These are phyloP conservation scores for Marcusenius ussheri DNA, from an alignment of 2,113 vertebrate species.

Conservation along the genomic window DNA sequence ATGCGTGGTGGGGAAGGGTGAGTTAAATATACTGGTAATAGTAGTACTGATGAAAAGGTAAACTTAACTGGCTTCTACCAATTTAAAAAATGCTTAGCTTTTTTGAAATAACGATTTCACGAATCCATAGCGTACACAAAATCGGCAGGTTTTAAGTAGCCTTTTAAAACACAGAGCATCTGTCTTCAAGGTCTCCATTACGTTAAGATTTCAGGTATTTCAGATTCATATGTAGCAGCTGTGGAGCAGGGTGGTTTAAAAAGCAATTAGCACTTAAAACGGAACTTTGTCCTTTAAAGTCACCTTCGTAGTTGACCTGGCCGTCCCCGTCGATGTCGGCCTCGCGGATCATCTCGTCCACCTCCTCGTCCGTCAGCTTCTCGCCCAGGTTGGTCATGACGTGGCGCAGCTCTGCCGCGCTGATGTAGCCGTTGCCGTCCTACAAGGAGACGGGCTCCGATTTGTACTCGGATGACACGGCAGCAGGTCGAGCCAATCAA, in stretches of 20 bases:
- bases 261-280: background rate
- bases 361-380: slow-evolving; percentile 83
- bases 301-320: slow-evolving; percentile 88
- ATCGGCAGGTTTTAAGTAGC: background rate
- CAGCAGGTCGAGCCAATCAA: background rate
- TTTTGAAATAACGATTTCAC: background rate
- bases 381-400: slow-evolving; percentile 88
- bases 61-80: background rate
- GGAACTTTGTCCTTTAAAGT: slow-evolving; percentile 14
- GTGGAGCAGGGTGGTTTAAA: background rate
- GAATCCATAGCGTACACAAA: background rate
- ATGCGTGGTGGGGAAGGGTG: background rate
- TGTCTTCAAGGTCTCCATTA: background rate
- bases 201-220: background rate
- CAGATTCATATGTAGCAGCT: background rate
- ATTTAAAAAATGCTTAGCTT: background rate
- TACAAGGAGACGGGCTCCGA: slow-evolving; percentile 31
- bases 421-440: slow-evolving; percentile 86
- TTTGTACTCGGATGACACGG: background rate
- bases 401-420: slow-evolving; percentile 77
- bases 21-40: background rate
- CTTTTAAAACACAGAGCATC: background rate
- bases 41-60: background rate
- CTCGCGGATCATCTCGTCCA: slow-evolving; percentile 86
- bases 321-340: slow-evolving; percentile 82